Evolutionary conservation across 2,113 vertebrate species (phyloP).

Genomic region (Cebidichthys violaceus): DNA sequence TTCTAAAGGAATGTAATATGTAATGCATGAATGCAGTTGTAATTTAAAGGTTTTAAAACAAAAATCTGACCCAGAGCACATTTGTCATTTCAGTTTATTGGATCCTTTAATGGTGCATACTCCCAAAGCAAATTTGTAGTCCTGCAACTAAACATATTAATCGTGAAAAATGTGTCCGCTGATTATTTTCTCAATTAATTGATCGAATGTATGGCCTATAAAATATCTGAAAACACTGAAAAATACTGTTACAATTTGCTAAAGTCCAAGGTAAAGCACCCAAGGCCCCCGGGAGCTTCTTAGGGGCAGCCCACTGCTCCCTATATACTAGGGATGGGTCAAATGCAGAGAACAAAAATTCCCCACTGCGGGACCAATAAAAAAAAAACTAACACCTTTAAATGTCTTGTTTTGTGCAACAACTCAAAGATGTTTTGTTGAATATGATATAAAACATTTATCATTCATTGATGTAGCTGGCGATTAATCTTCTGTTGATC

Average conservation of each 20-base stretch:
- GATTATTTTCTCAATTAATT: not conserved
- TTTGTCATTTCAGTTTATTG: too few relatives aligned
- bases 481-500: not conserved
- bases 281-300: too few relatives aligned
- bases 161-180: not conserved
- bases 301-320: too few relatives aligned
- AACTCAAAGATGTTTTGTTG: not conserved
- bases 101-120: too few relatives aligned
- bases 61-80: not conserved
- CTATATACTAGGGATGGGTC: too few relatives aligned
- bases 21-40: too few relatives aligned
- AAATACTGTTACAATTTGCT: not conserved
- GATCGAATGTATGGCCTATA: not conserved
- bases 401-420: not conserved
- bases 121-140: not conserved
- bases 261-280: not conserved
- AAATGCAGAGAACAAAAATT: too few relatives aligned
- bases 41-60: not conserved
- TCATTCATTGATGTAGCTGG: not conserved
- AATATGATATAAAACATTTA: not conserved
- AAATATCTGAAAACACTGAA: not conserved
- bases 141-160: not conserved
- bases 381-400: not conserved
- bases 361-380: too few relatives aligned
- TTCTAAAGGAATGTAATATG: too few relatives aligned